Conservation (phyloP, 1,140 invertebrate species). For the Penaeus vannamei region DNA sequence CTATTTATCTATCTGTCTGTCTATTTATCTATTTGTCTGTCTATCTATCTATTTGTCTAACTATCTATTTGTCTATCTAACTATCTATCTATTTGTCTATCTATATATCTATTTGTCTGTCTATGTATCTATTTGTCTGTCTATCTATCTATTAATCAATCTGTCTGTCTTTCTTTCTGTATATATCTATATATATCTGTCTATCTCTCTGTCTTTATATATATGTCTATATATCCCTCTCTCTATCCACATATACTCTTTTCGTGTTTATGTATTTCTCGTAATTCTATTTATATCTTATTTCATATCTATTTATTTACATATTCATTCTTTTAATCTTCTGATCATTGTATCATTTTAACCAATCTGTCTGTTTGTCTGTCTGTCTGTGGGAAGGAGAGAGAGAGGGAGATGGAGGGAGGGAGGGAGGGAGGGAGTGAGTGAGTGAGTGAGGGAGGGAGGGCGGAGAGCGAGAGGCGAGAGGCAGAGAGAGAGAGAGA, state of each 20-base stretch:
- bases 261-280: neutral
- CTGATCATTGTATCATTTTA: neutral
- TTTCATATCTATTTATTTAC: neutral
- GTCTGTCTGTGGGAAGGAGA: neutral
- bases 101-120: too few species aligned
- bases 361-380: neutral
- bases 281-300: neutral
- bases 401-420: neutral
- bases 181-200: too few species aligned
- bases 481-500: neutral
- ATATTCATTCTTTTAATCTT: neutral
- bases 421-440: neutral
- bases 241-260: neutral
- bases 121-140: too few species aligned
- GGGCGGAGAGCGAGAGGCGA: neutral
- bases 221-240: neutral
- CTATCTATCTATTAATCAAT: too few species aligned
- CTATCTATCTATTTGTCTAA: too few species aligned
- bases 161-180: too few species aligned
- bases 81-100: too few species aligned
- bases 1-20: too few species aligned
- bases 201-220: too few species aligned
- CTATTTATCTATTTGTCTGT: too few species aligned
- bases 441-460: neutral
- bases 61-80: too few species aligned